Percentiles rank a stretch among this genome's conserved stretches.
These are phyloP conservation scores for Acrobasis repandana DNA, from an alignment of 2,888 invertebrate species.

Conservation along the genomic window DNA sequence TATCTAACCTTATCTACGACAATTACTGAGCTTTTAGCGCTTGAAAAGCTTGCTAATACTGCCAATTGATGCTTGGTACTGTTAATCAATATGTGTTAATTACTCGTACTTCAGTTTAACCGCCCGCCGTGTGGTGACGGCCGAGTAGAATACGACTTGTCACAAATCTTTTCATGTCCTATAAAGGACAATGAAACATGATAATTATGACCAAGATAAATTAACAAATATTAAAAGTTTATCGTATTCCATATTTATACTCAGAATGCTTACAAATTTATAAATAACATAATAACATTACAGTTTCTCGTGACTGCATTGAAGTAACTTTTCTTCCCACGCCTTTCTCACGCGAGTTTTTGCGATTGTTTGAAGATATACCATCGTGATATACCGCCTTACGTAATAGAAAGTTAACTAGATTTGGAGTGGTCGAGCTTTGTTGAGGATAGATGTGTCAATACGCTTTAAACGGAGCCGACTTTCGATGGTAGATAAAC, in stretches of 20 bases:
- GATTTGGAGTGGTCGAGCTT: constrained; percentile 9
- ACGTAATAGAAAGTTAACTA: constrained; percentile 17
- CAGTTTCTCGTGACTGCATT: not conserved
- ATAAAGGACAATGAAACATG: too few species aligned
- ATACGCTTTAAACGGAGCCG: constrained; percentile 1
- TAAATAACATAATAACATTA: not conserved
- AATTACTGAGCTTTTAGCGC: constrained; percentile 6
- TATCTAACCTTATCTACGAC: constrained; percentile 1
- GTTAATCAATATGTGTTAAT: not conserved
- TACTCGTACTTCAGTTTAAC: too few species aligned
- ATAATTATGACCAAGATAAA: too few species aligned
- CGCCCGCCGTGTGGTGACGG: too few species aligned
- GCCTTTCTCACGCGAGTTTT: constrained; percentile 5
- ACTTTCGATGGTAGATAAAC: not conserved
- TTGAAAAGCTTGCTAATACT: constrained; percentile 1
- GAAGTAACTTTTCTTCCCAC: constrained; percentile 7
- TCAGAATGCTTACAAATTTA: too few species aligned
- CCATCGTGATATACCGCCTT: constrained; percentile 15
- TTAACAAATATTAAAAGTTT: too few species aligned
- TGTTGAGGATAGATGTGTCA: constrained; percentile 4
- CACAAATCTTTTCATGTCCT: too few species aligned
- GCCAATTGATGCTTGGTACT: not conserved
- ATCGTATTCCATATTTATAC: too few species aligned
- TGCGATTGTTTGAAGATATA: not conserved
- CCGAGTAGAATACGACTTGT: too few species aligned